Evolutionary conservation across 2,888 invertebrate species (phyloP), one percentile per base, ranked within the genome.

Genomic region (Phymatocera aterrima): DNA sequence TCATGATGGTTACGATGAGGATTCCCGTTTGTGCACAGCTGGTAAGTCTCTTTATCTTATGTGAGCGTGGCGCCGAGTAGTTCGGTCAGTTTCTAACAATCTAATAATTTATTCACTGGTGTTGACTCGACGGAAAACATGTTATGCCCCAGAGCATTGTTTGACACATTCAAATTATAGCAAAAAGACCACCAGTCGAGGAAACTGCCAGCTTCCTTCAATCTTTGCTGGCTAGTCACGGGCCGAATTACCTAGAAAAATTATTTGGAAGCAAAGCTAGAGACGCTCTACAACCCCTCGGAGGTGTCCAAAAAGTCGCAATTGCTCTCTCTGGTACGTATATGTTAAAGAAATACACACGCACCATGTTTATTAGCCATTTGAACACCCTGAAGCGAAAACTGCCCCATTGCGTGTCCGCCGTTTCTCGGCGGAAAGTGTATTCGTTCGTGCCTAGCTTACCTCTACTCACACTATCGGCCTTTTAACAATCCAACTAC

Each of bases 201-300:
- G 98, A 98, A 91, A 98, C 98, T 0, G 97, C 97, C 61, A 97
- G 97, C 81, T 99, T 98, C 91, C 92, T 99, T 83, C 97, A 98
- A 90, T 98, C 98, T 28, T 93, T 99, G 84, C 93, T 99, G 86
- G 97, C 97, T 68, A 97, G 98, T 82, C 98, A 98, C 90, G 98
- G 98, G 82, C 98, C 98, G 83, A 98, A 98, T 92, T 98, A 98
- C 91, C 93, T 98, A 90, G 98, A 98, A 91, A 99, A 98, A 92
- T 93, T 98, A 79, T 99, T 99, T 88, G 98, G 98, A 75, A 96
- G 95, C 90, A 98, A 98, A 92, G 98, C 98, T 40, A 93, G 97
- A 84, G 97, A 98, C 89, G 97, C 97, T 2, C 93, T 98, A 78
- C 95, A 95, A 84, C 98, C 97, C 2, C 93, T 99, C 80, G 98